These are phyloP conservation scores for Blera fallax DNA, from an alignment of 2,888 invertebrate genomes.

Conservation along the genomic window DNA sequence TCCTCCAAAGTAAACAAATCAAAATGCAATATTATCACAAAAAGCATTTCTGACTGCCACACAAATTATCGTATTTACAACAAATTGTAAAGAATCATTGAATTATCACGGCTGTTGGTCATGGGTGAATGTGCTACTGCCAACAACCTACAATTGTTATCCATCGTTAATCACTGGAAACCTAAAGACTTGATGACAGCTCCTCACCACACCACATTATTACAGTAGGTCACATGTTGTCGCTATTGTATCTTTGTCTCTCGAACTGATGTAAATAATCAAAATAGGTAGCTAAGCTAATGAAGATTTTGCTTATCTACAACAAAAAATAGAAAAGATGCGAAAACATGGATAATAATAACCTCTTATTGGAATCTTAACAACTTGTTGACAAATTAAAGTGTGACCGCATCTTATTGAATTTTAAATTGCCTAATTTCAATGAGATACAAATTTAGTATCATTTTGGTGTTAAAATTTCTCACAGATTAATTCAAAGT, in stretches of 20 bases:
- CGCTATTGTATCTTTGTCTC: background rate
- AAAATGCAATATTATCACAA: background rate
- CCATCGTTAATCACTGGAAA: background rate
- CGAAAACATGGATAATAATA: background rate
- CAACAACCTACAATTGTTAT: background rate
- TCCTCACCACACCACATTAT: no score
- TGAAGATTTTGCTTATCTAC: background rate
- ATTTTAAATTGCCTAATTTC: background rate
- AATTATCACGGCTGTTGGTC: background rate
- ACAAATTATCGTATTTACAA: slow-evolving; percentile 8
- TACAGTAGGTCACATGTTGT: background rate
- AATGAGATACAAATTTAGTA: background rate
- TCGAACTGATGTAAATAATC: background rate
- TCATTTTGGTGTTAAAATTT: background rate
- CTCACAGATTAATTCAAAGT: background rate
- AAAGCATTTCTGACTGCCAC: background rate
- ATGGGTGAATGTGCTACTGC: background rate
- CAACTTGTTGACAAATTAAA: background rate
- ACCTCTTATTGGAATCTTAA: background rate
- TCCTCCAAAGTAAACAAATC: background rate
- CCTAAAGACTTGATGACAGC: background rate
- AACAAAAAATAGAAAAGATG: no score
- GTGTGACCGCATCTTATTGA: background rate
- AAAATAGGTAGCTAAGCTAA: background rate
- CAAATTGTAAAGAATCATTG: background rate